Evolutionary conservation across 2,888 invertebrate genomes (phyloP).

Genomic region (Cynaeus angustus): DNA sequence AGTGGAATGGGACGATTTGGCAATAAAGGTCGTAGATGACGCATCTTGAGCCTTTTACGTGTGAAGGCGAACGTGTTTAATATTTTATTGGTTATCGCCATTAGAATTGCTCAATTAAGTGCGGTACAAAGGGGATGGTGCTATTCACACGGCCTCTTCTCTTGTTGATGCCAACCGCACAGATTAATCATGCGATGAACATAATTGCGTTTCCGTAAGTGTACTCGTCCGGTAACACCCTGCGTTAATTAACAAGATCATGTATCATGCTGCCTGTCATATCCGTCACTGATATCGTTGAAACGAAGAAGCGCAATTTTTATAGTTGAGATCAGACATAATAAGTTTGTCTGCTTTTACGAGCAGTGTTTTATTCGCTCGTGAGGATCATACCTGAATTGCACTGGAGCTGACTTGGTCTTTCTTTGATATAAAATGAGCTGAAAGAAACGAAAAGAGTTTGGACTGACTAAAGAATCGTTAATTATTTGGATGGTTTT

Average conservation of each 20-base stretch:
- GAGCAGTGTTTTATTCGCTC: constrained; percentile 4
- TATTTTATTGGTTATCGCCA: constrained; percentile 60
- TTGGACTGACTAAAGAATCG: too few species aligned
- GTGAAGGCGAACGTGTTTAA: constrained; percentile 51
- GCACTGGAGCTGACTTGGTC: background rate
- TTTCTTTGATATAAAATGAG: background rate
- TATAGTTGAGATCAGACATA: background rate
- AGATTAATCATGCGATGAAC: constrained; percentile 67
- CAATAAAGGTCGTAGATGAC: constrained; percentile 38
- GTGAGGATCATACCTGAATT: background rate
- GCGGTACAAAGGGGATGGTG: constrained; percentile 35
- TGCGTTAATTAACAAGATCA: constrained; percentile 66
- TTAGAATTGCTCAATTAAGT: constrained; percentile 59
- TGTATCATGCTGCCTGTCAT: constrained; percentile 64
- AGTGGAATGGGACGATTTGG: background rate
- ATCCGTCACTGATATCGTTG: constrained; percentile 55
- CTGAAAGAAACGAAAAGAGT: too few species aligned
- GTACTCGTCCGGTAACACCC: constrained; percentile 64
- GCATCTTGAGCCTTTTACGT: constrained; percentile 26
- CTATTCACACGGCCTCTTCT: constrained; percentile 56
- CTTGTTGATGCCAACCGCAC: constrained; percentile 62
- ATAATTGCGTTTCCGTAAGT: constrained; percentile 69
- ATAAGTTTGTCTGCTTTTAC: constrained; percentile 3
- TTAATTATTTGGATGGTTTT: too few species aligned
- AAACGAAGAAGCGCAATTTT: constrained; percentile 19